A percentile compares a stretch with the other conserved stretches of the same genome.
phyloP scores from a whole-genome alignment of 1,140 invertebrate genomes.

The Antheraea pernyi region DNA sequence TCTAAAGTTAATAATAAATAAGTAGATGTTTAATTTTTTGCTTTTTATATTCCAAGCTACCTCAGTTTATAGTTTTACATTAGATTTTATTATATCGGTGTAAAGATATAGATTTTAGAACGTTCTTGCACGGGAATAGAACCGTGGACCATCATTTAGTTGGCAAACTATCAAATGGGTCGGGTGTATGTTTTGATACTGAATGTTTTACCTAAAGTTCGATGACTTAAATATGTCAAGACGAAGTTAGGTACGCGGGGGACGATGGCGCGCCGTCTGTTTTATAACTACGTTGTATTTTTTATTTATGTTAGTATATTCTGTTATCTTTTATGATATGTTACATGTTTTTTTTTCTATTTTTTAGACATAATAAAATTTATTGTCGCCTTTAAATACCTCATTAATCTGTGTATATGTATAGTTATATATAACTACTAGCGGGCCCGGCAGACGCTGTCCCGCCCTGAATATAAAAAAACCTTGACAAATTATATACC shows the following conservation, averaged over 20 bases:
- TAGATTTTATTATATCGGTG: not conserved
- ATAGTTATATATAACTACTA: too few species aligned
- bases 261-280: not conserved
- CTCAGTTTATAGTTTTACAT: not conserved
- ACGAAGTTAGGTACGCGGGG: not conserved
- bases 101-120: conserved; percentile 1
- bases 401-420: too few species aligned
- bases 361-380: too few species aligned
- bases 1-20: too few species aligned
- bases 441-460: too few species aligned
- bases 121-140: not conserved
- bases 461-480: too few species aligned
- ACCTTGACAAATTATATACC: too few species aligned
- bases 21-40: too few species aligned
- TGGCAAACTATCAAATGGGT: conserved; percentile 6
- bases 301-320: not conserved
- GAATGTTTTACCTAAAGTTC: conserved; percentile 7
- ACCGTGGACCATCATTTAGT: not conserved
- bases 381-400: too few species aligned
- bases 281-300: not conserved
- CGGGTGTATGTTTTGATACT: not conserved
- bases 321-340: too few species aligned
- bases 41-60: too few species aligned
- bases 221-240: not conserved
- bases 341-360: too few species aligned